Conservation (phyloP, 2,113 vertebrate species). For the Bubo blakistoni region DNA sequence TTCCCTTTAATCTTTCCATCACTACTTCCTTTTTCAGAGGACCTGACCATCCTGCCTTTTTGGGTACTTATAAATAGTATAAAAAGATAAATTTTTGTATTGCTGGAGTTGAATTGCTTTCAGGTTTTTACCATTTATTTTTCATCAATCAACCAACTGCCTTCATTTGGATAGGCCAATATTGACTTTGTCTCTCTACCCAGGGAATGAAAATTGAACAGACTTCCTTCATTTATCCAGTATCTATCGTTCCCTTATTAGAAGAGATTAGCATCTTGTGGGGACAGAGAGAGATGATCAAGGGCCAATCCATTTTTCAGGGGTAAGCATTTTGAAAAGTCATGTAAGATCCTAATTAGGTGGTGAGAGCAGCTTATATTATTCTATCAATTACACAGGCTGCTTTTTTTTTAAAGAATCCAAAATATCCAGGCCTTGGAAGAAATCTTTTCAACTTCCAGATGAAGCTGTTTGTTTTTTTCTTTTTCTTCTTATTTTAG, state of each 20-base stretch:
- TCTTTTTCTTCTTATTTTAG: not conserved
- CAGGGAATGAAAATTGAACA: not conserved
- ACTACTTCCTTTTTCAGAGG: not conserved
- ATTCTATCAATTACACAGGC: not conserved
- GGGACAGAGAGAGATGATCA: not conserved
- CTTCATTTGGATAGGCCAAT: not conserved
- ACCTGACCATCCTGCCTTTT: not conserved
- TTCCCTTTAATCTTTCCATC: not conserved
- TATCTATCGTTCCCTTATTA: not conserved
- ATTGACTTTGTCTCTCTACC: not conserved
- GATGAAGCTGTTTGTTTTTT: not conserved
- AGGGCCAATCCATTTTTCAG: not conserved
- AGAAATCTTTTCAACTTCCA: not conserved
- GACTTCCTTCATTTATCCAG: not conserved
- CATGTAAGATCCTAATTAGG: not conserved
- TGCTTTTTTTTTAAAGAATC: not conserved
- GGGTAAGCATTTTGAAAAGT: not conserved
- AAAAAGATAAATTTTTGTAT: not conserved
- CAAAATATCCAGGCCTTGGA: not conserved
- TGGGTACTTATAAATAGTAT: not conserved
- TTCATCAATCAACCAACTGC: not conserved
- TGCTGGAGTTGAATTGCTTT: not conserved
- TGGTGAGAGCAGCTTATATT: not conserved
- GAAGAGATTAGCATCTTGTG: not conserved
- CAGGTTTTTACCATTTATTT: not conserved